Conservation (phyloP, 2,797 vertebrate species). For the Rhinogobio ventralis region DNA sequence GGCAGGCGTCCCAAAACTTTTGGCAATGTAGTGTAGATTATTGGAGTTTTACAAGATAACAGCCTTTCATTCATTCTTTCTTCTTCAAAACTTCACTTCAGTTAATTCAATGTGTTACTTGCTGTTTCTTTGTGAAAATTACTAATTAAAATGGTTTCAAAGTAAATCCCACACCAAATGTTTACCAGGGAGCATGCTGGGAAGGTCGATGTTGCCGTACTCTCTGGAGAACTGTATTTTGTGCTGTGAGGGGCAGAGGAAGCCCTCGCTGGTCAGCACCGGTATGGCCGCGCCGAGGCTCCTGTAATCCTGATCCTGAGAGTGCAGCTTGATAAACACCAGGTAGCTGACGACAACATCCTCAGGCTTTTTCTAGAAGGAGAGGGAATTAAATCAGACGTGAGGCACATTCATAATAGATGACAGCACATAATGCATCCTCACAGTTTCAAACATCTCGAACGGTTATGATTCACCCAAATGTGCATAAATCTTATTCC, state of each 20-base stretch:
- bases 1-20: too few species aligned
- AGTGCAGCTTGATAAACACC: conserved; percentile 82
- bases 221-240: conserved; percentile 79
- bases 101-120: neutral
- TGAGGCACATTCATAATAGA: conserved; percentile 11
- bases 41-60: too few species aligned
- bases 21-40: too few species aligned
- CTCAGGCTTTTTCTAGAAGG: conserved; percentile 72
- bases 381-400: neutral
- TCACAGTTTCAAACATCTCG: neutral
- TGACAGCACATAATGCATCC: conserved; percentile 7
- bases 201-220: conserved; percentile 78
- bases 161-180: neutral
- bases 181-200: conserved; percentile 76
- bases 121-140: neutral
- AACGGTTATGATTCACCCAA: neutral
- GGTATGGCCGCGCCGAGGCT: conserved; percentile 68
- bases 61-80: neutral
- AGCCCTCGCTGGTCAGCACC: conserved; percentile 78
- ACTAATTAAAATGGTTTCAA: neutral
- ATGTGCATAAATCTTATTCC: neutral
- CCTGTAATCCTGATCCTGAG: conserved; percentile 68
- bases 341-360: conserved; percentile 79
- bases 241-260: conserved; percentile 70
- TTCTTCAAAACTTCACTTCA: neutral